These are phyloP conservation scores for Carassius gibelio DNA, from an alignment of 2,113 vertebrate genomes.

Conservation along the genomic window DNA sequence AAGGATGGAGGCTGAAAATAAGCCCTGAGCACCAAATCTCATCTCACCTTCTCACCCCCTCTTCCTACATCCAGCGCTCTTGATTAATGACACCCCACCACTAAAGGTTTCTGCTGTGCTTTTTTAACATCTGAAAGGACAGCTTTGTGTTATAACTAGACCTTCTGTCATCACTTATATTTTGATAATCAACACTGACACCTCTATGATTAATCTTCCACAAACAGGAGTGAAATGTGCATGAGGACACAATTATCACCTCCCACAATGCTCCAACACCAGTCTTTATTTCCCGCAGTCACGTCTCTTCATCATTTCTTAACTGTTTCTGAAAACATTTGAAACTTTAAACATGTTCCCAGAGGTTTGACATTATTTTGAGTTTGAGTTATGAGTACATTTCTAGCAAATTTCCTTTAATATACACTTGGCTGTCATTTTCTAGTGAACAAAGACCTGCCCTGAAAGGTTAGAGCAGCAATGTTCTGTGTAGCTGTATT, in stretches of 20 bases:
- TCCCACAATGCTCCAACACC: conserved; percentile 1
- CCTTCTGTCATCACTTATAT: conserved; percentile 23
- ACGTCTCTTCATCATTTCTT: neutral
- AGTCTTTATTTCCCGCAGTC: neutral
- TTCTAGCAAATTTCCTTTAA: neutral
- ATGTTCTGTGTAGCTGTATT: neutral
- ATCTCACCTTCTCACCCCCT: conserved; percentile 37
- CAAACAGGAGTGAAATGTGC: conserved; percentile 31
- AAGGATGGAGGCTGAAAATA: conserved; percentile 48
- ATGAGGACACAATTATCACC: conserved; percentile 34
- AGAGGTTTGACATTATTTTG: neutral
- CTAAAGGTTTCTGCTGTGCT: neutral
- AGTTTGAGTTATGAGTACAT: too few species aligned
- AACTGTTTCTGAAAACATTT: conserved; percentile 5
- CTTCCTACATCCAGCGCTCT: conserved; percentile 16
- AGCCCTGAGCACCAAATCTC: conserved; percentile 41
- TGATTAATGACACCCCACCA: conserved; percentile 48
- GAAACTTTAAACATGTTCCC: neutral
- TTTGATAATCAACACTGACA: conserved; percentile 22
- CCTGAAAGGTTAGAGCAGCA: neutral
- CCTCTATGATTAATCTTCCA: conserved; percentile 23
- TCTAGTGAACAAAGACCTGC: neutral
- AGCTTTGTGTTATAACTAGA: neutral
- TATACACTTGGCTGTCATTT: neutral
- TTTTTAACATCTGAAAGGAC: conserved; percentile 28